Evolutionary conservation across 2,888 invertebrate genomes (phyloP), one percentile per base, ranked within the genome.

Genomic region (Eurytoma californica): DNA sequence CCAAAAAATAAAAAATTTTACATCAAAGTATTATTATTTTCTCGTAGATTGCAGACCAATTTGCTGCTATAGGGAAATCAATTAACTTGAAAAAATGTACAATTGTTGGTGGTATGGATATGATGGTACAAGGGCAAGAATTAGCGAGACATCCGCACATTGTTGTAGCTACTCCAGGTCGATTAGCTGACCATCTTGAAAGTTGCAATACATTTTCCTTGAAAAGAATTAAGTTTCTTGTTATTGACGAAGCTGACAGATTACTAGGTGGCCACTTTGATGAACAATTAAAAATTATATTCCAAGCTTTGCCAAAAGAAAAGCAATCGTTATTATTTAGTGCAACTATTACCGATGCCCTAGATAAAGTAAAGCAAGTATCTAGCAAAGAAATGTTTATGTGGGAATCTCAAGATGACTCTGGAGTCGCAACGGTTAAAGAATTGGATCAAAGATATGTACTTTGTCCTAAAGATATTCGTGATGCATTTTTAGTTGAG

Each of bases 221-320:
- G 83, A 93, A 93, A 84, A 94, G 93, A 85, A 93, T 97, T 0
- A 94, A 95, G 86, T 97, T 95, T 91, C 91, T 99, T 84, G 98
- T 99, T 0, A 90, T 99, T 72, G 99, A 99, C 91, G 99, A 99
- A 92, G 99, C 99, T 51, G 99, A 99, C 88, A 93, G 97, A 90
- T 92, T 95, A 83, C 90, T 95, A 82, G 94, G 95, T 87, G 97
- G 96, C 68, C 93, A 94, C 67, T 97, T 97, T 88, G 95, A 97
- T 90, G 94, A 94, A 30, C 96, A 97, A 85, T 91, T 98, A 68
- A 93, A 94, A 87, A 94, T 94, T 0, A 97, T 97, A 86, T 95
- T 97, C 87, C 90, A 92, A 69, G 92, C 93, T 7, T 89, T 98
- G 65, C 97, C 98, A 0, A 92, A 94, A 83, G 93, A 94, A 74